phyloP scores from a whole-genome alignment of 35 echinoderm and acorn worm genomes.

The Ophiothrix spiculata region DNA sequence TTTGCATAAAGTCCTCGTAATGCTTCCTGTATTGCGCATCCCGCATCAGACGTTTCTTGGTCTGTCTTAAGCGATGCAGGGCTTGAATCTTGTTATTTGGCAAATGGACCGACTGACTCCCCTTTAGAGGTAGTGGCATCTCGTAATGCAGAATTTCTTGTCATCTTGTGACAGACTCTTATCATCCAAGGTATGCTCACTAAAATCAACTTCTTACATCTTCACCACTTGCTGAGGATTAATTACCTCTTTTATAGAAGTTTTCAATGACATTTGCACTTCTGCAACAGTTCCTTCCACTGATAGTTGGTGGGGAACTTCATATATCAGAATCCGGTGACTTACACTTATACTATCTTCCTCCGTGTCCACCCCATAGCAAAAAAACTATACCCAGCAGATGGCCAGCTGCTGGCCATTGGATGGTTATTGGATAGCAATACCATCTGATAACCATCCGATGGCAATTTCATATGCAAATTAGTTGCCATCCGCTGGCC shows the following conservation, averaged over 20 bases:
- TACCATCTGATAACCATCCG: too few species aligned
- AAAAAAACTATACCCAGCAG: too few species aligned
- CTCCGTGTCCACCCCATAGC: neutral
- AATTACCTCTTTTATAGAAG: constrained; percentile 24
- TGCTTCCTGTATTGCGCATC: constrained; percentile 23
- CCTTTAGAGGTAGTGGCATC: constrained; percentile 78
- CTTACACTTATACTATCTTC: constrained; percentile 11
- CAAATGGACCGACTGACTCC: constrained; percentile 10
- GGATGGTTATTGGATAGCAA: too few species aligned
- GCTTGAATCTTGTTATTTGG: constrained; percentile 54
- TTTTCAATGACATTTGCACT: constrained; percentile 26
- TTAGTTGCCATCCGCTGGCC: too few species aligned
- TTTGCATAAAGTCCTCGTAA: constrained; percentile 39
- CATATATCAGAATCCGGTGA: constrained; percentile 8
- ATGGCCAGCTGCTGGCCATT: too few species aligned
- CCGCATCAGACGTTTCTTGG: constrained; percentile 23
- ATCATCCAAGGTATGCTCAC: constrained; percentile 7
- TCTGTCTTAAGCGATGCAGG: constrained; percentile 8
- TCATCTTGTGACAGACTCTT: constrained; percentile 46
- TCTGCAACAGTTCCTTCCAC: neutral
- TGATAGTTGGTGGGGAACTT: neutral
- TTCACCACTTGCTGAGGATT: neutral
- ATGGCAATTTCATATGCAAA: too few species aligned
- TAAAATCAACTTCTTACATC: constrained; percentile 42
- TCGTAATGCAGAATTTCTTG: constrained; percentile 56